Percentiles rank a stretch among this genome's conserved stretches.
Evolutionary conservation across 2,113 vertebrate genomes (phyloP).

Genomic region (Heterochromis multidens): DNA sequence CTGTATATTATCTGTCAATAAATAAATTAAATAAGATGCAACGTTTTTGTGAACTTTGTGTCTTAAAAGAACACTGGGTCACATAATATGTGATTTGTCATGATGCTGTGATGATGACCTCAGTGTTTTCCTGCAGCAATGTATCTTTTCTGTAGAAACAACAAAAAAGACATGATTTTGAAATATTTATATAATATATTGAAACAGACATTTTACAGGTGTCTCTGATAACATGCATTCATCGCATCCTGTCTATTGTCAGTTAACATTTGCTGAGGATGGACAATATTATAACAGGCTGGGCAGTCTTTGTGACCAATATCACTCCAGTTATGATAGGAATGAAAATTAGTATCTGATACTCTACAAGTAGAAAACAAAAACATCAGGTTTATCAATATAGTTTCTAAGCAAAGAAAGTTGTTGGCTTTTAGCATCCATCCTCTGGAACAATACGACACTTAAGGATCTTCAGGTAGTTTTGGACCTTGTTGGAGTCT

Average conservation of each 20-base stretch:
- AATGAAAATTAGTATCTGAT: background rate
- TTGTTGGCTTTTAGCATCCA: slow-evolving; percentile 47
- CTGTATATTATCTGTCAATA: background rate
- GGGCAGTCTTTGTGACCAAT: background rate
- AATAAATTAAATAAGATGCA: background rate
- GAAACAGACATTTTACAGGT: background rate
- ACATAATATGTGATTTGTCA: background rate
- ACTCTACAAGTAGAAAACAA: background rate
- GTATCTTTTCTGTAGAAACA: background rate
- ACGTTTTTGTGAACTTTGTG: background rate
- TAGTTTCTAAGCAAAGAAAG: background rate
- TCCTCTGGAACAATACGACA: slow-evolving; percentile 78
- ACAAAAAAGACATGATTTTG: background rate
- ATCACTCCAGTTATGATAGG: background rate
- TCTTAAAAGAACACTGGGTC: background rate
- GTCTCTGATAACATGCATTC: background rate
- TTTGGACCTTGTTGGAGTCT: slow-evolving; percentile 85
- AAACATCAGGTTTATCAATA: background rate
- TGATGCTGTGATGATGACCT: background rate
- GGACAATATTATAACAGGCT: background rate
- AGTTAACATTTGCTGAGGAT: background rate
- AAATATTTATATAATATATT: background rate
- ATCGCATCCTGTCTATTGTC: background rate
- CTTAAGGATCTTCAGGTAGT: slow-evolving; percentile 85
- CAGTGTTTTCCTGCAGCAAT: background rate